phyloP scores from a whole-genome alignment of 37 sponge, comb jelly and placozoan species.

The Chondrilla cf. caribensis region DNA sequence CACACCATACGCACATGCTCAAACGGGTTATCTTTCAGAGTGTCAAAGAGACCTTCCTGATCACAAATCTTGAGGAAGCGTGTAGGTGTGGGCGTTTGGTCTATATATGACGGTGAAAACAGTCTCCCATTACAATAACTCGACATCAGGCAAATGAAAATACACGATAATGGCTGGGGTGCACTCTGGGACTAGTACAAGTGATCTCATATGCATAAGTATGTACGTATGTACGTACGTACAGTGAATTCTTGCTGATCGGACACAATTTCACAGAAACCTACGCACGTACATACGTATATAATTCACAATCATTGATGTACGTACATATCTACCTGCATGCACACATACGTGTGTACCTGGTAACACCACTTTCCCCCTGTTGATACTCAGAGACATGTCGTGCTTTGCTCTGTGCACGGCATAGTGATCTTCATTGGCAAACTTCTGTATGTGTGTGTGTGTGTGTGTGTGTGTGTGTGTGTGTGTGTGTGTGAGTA shows the following conservation, averaged over 20 bases:
- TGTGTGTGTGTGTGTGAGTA: background rate
- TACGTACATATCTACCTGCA: too few relatives aligned
- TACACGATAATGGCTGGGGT: background rate
- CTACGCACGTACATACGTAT: too few relatives aligned
- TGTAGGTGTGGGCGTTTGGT: slow-evolving; percentile 94
- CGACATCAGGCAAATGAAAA: background rate
- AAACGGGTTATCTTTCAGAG: slow-evolving; percentile 78
- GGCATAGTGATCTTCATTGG: slow-evolving; percentile 74
- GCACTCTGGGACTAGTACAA: too few relatives aligned
- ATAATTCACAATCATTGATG: too few relatives aligned
- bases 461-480: too few relatives aligned
- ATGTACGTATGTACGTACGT: too few relatives aligned
- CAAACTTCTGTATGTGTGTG: slow-evolving; percentile 51
- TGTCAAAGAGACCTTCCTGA: slow-evolving; percentile 78
- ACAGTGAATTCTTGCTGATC: too few relatives aligned
- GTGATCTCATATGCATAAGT: too few relatives aligned
- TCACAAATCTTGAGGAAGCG: slow-evolving; percentile 78
- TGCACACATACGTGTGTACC: too few relatives aligned
- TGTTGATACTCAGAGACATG: slow-evolving; percentile 56
- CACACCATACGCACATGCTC: slow-evolving; percentile 56
- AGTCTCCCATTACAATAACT: too few relatives aligned
- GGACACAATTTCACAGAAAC: too few relatives aligned
- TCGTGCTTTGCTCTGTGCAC: slow-evolving; percentile 75
- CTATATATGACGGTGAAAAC: slow-evolving; percentile 20
- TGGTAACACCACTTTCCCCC: slow-evolving; percentile 15